Evolutionary conservation across 2,888 invertebrate genomes (phyloP).

Genomic region (Villa cingulata): DNA sequence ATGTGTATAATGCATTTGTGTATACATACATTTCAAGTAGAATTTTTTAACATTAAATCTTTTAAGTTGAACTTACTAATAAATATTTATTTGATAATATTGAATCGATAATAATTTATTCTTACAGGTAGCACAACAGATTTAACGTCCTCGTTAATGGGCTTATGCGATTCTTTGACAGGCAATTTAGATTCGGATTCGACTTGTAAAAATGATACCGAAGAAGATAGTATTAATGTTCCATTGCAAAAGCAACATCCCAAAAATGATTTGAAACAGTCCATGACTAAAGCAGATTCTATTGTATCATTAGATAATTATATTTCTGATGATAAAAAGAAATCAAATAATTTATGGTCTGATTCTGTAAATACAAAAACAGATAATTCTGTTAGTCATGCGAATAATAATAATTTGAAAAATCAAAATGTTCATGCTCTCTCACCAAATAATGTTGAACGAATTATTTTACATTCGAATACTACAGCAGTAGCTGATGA

Average conservation of each 20-base stretch:
- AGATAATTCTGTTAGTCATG: neutral
- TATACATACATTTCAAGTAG: no score
- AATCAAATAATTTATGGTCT: neutral
- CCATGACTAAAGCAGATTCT: neutral
- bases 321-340: slow-evolving; percentile 3
- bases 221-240: neutral
- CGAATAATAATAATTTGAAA: slow-evolving; percentile 10
- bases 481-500: slow-evolving; percentile 23
- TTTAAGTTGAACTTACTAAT: no score
- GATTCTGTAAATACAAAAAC: neutral
- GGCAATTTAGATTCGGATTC: slow-evolving; percentile 37
- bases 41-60: no score
- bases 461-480: slow-evolving; percentile 42
- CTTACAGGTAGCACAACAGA: slow-evolving; percentile 74
- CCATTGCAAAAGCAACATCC: no score
- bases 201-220: neutral
- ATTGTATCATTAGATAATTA: neutral
- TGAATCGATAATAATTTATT: slow-evolving; percentile 23
- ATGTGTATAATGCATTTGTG: no score
- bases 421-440: slow-evolving; percentile 29
- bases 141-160: slow-evolving; percentile 71
- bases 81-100: no score
- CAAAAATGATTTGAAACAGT: neutral
- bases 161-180: slow-evolving; percentile 68
- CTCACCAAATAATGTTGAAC: slow-evolving; percentile 42